These are phyloP conservation scores for Melanostoma mellinum DNA, from an alignment of 2,888 invertebrate species.

Conservation along the genomic window DNA sequence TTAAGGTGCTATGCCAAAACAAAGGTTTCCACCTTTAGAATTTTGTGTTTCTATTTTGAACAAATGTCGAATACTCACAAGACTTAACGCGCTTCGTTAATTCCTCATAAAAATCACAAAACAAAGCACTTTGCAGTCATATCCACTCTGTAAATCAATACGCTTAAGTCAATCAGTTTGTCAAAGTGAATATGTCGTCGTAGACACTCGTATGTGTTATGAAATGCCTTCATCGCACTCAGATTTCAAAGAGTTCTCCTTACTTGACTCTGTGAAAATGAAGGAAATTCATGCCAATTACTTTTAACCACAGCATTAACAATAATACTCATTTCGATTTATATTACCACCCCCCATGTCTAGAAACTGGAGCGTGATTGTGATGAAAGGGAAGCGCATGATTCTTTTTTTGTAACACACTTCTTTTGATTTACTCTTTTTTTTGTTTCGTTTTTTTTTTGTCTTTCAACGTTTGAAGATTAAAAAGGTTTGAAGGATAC, in stretches of 20 bases:
- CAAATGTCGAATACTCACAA: neutral
- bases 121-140: slow-evolving; percentile 14
- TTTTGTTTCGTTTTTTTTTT: too few species aligned
- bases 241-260: too few species aligned
- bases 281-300: neutral
- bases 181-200: neutral
- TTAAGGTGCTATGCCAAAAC: too few species aligned
- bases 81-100: slow-evolving; percentile 7
- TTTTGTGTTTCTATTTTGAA: neutral
- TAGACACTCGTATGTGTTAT: neutral
- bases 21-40: neutral
- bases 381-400: too few species aligned
- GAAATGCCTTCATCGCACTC: neutral
- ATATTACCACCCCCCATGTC: too few species aligned
- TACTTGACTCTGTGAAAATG: too few species aligned
- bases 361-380: too few species aligned
- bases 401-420: too few species aligned
- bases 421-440: too few species aligned
- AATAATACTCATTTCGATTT: too few species aligned
- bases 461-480: too few species aligned
- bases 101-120: slow-evolving; percentile 11
- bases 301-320: neutral
- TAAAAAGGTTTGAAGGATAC: too few species aligned
- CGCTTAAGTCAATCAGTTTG: slow-evolving; percentile 15
- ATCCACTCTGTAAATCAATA: slow-evolving; percentile 1